These are phyloP conservation scores for Acleris holmiana DNA, from an alignment of 2,888 invertebrate genomes.

Conservation along the genomic window DNA sequence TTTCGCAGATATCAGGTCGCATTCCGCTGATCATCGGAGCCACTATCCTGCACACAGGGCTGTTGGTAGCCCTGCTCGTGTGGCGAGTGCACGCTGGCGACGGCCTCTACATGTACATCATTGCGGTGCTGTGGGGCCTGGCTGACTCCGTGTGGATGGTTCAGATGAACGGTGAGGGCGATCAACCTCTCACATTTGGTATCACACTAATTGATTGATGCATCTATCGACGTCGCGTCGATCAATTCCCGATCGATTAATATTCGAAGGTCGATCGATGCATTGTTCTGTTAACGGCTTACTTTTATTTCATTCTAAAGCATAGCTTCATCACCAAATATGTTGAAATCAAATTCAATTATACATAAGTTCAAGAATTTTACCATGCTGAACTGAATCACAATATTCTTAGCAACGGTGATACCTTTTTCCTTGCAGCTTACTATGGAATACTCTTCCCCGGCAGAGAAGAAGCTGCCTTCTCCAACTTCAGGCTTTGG, in stretches of 20 bases:
- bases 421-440: conserved; percentile 59
- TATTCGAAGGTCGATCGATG: too few relatives aligned
- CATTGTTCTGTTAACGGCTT: too few relatives aligned
- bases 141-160: conserved; percentile 88
- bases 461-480: conserved; percentile 86
- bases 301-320: too few relatives aligned
- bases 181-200: too few relatives aligned
- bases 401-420: not conserved
- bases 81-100: conserved; percentile 85
- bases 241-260: too few relatives aligned
- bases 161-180: conserved; percentile 85
- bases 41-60: conserved; percentile 76
- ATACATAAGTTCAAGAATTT: too few relatives aligned
- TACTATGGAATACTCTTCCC: conserved; percentile 87
- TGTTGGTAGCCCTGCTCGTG: conserved; percentile 79
- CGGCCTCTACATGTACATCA: conserved; percentile 77
- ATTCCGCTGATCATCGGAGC: conserved; percentile 85
- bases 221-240: too few relatives aligned
- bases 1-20: conserved; percentile 84
- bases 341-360: too few relatives aligned
- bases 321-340: too few relatives aligned
- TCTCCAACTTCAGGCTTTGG: conserved; percentile 89
- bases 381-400: too few relatives aligned
- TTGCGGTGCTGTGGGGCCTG: conserved; percentile 86
- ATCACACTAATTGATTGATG: too few relatives aligned